Base-by-base conservation (phyloP, 2,888 invertebrate species). In the Pristionchus exspectatus region DNA sequence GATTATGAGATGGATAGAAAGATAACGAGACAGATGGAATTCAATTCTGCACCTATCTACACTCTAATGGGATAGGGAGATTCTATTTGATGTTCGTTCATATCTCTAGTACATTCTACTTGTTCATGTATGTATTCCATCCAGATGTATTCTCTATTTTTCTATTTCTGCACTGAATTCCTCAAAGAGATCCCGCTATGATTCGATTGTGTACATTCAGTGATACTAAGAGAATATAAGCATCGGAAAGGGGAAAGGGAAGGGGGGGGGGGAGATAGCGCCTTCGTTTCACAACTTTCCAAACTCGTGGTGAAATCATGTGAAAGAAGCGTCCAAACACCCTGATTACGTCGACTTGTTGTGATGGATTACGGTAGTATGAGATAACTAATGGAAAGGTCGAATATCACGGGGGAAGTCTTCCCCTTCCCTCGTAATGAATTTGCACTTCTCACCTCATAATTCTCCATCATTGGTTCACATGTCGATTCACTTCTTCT, bases 401-500 rank as follows among this genome's bases (percentile, higher is more conserved):
- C 16, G 27, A 50, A n/a, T 12, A 38, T 44, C 2, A 21, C 44
- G 5, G 12, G 72, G 18, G 72, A 27, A 5, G 30, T 30, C 30
- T 27, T 66, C 66, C n/a, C n/a, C 18, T 56, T 56, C 21, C 21
- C 56, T 56, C 4, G 2, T 66, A 66, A 69, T 69, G 69, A 69
- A 74, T 33, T n/a, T 69, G 18, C 30, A 16, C 44, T 54, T 81
- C 81, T 81, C 50, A 81, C 81, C 81, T 81, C 81, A 18, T 81
- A 81, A 27, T 50, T 81, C n/a, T 81, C 81, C 81, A 81, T 81
- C 10, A 81, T 81, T n/a, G 81, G 81, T 54, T 81, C 81, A 54
- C 81, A 81, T 85, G 85, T 85, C 24, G 59, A 85, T 59, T 85
- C 85, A 27, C 85, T 63, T 85, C 85, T 85, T 33, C 56, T 85